Conservation (phyloP, 1,140 invertebrate species). For the Dryas iulia region DNA sequence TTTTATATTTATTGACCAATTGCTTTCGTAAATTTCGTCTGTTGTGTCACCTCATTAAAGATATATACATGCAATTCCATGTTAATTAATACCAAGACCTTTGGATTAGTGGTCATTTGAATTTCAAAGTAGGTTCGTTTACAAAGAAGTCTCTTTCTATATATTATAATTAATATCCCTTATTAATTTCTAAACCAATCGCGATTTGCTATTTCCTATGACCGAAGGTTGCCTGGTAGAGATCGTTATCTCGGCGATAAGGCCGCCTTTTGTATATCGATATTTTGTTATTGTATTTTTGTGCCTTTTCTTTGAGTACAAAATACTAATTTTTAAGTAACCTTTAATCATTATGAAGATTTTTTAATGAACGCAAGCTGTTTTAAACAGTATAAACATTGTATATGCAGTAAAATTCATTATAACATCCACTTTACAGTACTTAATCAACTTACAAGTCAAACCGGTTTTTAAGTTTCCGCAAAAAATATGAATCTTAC, state of each 20-base stretch:
- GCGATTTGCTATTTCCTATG: too few relatives aligned
- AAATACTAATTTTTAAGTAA: too few relatives aligned
- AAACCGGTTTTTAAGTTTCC: not conserved
- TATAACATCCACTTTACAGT: not conserved
- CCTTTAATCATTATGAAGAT: too few relatives aligned
- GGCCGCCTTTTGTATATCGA: too few relatives aligned
- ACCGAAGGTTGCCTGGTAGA: too few relatives aligned
- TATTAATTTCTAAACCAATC: too few relatives aligned
- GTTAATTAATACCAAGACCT: constrained; percentile 10
- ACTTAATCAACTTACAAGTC: not conserved
- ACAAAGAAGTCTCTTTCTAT: not conserved
- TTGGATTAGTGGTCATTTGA: not conserved
- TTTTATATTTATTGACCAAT: constrained; percentile 2
- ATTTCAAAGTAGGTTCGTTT: not conserved
- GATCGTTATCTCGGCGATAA: too few relatives aligned
- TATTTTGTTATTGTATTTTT: too few relatives aligned
- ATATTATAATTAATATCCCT: not conserved
- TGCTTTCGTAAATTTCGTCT: not conserved
- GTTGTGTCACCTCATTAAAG: not conserved
- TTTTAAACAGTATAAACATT: not conserved
- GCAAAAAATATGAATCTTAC: not conserved
- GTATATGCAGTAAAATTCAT: not conserved
- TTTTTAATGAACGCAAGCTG: too few relatives aligned
- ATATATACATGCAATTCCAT: not conserved
- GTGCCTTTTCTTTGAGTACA: too few relatives aligned